Evolutionary conservation across 2,888 invertebrate species (phyloP).

Genomic region (Cephonodes hylas): DNA sequence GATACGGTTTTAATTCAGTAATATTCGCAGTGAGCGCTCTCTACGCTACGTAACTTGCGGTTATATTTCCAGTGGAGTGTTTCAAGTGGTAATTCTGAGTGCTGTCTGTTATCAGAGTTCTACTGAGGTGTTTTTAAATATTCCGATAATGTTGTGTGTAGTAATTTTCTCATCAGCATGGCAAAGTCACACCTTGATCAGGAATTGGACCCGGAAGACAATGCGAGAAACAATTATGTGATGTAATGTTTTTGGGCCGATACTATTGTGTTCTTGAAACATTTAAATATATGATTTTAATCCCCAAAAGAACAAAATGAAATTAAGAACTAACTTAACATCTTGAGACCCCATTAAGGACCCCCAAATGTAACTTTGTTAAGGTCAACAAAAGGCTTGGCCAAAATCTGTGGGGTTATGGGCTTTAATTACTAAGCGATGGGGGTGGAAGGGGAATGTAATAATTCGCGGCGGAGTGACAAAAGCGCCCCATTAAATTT

Average conservation of each 20-base stretch:
- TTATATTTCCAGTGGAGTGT: neutral
- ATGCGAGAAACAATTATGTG: too few relatives aligned
- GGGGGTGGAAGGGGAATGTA: constrained; percentile 26
- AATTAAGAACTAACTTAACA: neutral
- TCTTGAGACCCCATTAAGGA: neutral
- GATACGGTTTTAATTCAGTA: neutral
- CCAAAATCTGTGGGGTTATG: constrained; percentile 25
- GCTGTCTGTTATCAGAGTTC: too few relatives aligned
- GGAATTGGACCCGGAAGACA: too few relatives aligned
- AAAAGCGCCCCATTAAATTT: constrained; percentile 62
- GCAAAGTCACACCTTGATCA: too few relatives aligned
- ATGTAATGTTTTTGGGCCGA: too few relatives aligned
- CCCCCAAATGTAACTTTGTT: neutral
- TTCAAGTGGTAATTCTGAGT: neutral
- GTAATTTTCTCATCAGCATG: too few relatives aligned
- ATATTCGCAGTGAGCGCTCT: neutral
- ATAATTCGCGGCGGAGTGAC: constrained; percentile 44
- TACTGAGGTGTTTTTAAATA: neutral
- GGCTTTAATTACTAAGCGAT: constrained; percentile 46
- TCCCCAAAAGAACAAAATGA: neutral
- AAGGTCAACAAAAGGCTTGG: neutral
- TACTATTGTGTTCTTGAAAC: neutral
- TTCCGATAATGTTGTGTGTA: neutral
- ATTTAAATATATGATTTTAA: neutral
- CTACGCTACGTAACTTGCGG: neutral